Conservation (phyloP, 2,797 vertebrate species). For the Gymnodraco acuticeps region DNA sequence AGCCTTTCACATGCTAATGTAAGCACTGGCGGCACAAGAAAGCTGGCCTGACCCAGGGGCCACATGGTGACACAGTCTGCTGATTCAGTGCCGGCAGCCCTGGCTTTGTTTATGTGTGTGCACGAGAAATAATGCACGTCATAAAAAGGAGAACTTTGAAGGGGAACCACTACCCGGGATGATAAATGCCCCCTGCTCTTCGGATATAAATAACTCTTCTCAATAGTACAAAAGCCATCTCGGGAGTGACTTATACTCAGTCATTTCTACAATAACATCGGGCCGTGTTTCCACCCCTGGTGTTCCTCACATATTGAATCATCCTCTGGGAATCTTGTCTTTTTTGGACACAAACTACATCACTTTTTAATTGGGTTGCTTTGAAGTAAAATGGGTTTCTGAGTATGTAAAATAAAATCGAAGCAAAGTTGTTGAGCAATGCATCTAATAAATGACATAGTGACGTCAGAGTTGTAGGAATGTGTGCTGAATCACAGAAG, state of each 20-base stretch:
- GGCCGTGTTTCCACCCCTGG: conserved; percentile 66
- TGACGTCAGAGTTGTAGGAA: conserved; percentile 6
- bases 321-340: conserved; percentile 44
- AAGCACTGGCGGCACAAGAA: conserved; percentile 88
- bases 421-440: conserved; percentile 7
- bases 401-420: conserved; percentile 3
- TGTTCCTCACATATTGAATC: conserved; percentile 65
- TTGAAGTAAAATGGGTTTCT: conserved; percentile 16
- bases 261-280: conserved; percentile 80
- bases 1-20: conserved; percentile 85
- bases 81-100: conserved; percentile 87
- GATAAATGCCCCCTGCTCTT: conserved; percentile 81
- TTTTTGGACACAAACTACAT: conserved; percentile 33
- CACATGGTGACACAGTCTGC: conserved; percentile 87
- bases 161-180: conserved; percentile 81
- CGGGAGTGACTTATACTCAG: conserved; percentile 78
- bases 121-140: conserved; percentile 91
- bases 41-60: conserved; percentile 86
- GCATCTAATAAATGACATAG: conserved; percentile 11
- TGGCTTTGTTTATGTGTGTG: conserved; percentile 88
- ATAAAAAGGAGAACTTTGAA: conserved; percentile 86
- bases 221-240: conserved; percentile 79
- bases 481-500: conserved; percentile 27
- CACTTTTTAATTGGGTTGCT: conserved; percentile 22
- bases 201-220: conserved; percentile 83